Evolutionary conservation across 2,797 vertebrate species (phyloP), one percentile per base, ranked within the genome.

Genomic region (Lindbergichthys nudifrons): DNA sequence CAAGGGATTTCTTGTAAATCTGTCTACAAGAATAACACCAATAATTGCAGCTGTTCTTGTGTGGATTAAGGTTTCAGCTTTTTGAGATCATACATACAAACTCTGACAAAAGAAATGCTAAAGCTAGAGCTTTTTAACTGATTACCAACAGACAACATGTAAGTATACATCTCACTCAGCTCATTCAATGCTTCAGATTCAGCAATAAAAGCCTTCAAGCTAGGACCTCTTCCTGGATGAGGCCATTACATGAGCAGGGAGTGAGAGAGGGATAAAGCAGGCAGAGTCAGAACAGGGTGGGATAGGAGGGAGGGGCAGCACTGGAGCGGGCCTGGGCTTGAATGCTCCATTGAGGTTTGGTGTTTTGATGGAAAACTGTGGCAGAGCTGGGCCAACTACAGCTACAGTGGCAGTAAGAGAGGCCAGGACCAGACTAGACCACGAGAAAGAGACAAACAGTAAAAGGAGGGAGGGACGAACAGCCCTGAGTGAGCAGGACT

Each of bases 331-430:
- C 87, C 87, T 79, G 71, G 88, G 90, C 89, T 91, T 92, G 90
- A 93, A 92, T 89, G 88, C 91, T 93, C 90, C 92, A 93, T 93
- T 93, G 91, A 94, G 92, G 90, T 92, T 94, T 89, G 92, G 92
- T 95, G 92, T 92, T 92, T 90, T 93, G 90, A 94, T 93, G 93
- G 91, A 93, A 94, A 95, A 93, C 89, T 89, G 90, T 88, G 90
- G 87, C 87, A 89, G 84, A 85, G 82, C 85, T 85, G 82, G 70
- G 89, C 88, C 91, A 90, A 91, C 90, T 90, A 83, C 85, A 85
- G 91, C 84, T 86, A 80, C 75, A 87, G 87, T 79, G 84, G 89
- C 83, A 91, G 76, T 54, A 52, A 75, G 79, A 86, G 82, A 84
- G 75, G 81, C 85, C 13, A 26, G 70, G 86, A 87, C 74, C 70